These are phyloP conservation scores for Microtus ochrogaster DNA, from an alignment of 2,113 vertebrate genomes.

Conservation along the genomic window DNA sequence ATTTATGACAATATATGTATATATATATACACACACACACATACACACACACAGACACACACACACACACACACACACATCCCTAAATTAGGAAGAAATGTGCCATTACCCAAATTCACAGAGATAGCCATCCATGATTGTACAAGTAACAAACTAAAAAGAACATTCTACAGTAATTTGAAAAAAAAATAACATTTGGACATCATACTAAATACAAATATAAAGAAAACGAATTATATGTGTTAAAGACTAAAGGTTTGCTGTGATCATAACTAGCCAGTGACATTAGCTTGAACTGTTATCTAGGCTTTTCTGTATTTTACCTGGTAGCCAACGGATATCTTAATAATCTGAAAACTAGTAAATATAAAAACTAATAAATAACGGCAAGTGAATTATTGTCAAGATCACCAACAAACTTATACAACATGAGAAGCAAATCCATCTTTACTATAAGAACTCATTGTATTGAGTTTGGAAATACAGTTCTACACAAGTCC, in stretches of 20 bases:
- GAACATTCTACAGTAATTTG: neutral
- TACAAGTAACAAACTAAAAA: neutral
- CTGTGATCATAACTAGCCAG: neutral
- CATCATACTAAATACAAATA: neutral
- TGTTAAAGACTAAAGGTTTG: neutral
- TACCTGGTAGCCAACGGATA: neutral
- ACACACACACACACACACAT: neutral
- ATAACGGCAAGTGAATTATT: neutral
- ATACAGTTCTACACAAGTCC: neutral
- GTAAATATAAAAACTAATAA: neutral
- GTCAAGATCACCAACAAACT: neutral
- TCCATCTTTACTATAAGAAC: neutral
- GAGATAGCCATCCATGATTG: neutral
- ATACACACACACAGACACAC: too few species aligned
- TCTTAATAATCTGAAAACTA: constrained; percentile 19
- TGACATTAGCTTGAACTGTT: neutral
- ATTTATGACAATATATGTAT: neutral
- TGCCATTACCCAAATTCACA: neutral
- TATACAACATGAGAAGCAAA: neutral
- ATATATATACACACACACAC: too few species aligned
- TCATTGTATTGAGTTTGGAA: neutral
- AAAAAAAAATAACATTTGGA: neutral
- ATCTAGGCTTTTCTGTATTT: constrained; percentile 29
- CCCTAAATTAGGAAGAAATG: neutral
- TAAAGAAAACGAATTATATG: neutral